A percentile compares a stretch with the other conserved stretches of the same genome.
Evolutionary conservation across 2,113 vertebrate genomes (phyloP).

Genomic region (Cephalopholis sonnerati): DNA sequence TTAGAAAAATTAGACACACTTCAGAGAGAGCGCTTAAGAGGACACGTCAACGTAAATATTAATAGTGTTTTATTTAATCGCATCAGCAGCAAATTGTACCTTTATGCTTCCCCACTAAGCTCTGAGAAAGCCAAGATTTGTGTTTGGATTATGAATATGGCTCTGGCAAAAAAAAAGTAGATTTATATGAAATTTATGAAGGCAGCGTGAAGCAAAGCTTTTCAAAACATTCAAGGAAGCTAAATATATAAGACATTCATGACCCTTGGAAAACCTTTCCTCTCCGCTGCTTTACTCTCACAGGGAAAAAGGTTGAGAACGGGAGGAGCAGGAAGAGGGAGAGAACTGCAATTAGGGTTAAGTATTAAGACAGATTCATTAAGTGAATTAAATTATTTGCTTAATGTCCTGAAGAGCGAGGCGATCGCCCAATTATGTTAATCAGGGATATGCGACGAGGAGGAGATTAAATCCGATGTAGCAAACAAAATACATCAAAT

Average conservation of each 20-base stretch:
- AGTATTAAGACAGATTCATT: conserved; percentile 60
- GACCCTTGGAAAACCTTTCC: conserved; percentile 35
- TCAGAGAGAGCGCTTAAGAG: conserved; percentile 61
- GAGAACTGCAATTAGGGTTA: conserved; percentile 47
- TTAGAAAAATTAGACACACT: conserved; percentile 70
- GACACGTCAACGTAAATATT: conserved; percentile 51
- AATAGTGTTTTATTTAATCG: conserved; percentile 58
- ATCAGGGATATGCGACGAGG: conserved; percentile 39
- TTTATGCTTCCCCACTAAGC: conserved; percentile 37
- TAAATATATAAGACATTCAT: conserved; percentile 50
- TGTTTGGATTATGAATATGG: conserved; percentile 47
- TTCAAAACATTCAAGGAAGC: conserved; percentile 50
- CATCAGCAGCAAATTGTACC: conserved; percentile 53
- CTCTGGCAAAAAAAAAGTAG: not conserved
- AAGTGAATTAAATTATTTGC: conserved; percentile 58
- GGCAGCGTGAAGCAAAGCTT: conserved; percentile 19
- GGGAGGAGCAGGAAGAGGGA: conserved; percentile 9
- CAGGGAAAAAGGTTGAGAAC: conserved; percentile 14
- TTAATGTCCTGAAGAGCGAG: conserved; percentile 42
- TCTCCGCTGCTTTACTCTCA: not conserved
- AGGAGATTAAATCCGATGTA: conserved; percentile 20
- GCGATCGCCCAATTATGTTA: conserved; percentile 54
- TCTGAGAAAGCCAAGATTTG: conserved; percentile 35
- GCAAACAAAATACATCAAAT: conserved; percentile 31
- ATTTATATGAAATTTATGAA: conserved; percentile 38